Evolutionary conservation across 2,888 invertebrate species (phyloP), one percentile per base, ranked within the genome.

Genomic region (Steinernema carpocapsae): DNA sequence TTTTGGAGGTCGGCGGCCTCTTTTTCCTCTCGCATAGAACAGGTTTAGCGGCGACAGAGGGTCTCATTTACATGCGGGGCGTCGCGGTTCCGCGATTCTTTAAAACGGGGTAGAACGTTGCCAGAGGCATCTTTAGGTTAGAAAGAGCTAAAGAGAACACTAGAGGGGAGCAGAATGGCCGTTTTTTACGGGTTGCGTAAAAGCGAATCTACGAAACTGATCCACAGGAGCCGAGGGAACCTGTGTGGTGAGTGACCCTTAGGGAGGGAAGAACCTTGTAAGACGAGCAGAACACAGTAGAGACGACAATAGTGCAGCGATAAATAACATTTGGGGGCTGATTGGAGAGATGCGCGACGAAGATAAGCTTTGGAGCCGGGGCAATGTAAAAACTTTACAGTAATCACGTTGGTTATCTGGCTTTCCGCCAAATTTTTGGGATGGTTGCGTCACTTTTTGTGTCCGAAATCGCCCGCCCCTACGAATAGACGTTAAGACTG

Each of bases 401-500:
- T n/a, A n/a, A n/a, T n/a, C n/a, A n/a, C 48, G 48, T 17, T 19
- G 48, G 48, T 19, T 48, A 48, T 19, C 17, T 48, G 48, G 19
- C 17, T 19, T 17, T 17, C 48, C 43, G 48, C 19, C 48, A 10
- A 17, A 48, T 48, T 48, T 17, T 17, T 48, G 48, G 14, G 19
- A 48, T 48, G n/a, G 48, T 48, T 43, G 48, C 48, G 48, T 19
- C n/a, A 48, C 48, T n/a, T n/a, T n/a, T n/a, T n/a, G n/a, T 48
- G 48, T 48, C 48, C 48, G 19, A 17, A 17, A 17, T n/a, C 48
- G 48, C 48, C 48, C 48, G 48, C 48, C 48, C 48, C 48, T 17
- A n/a, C 48, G 19, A 10, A n/a, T 48, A 17, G n/a, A n/a, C 19
- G 4, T 48, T 6, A 4, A 19, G n/a, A 19, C 48, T 19, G 10